Conservation (phyloP, 2,797 vertebrate genomes). For the Molossus molossus region DNA sequence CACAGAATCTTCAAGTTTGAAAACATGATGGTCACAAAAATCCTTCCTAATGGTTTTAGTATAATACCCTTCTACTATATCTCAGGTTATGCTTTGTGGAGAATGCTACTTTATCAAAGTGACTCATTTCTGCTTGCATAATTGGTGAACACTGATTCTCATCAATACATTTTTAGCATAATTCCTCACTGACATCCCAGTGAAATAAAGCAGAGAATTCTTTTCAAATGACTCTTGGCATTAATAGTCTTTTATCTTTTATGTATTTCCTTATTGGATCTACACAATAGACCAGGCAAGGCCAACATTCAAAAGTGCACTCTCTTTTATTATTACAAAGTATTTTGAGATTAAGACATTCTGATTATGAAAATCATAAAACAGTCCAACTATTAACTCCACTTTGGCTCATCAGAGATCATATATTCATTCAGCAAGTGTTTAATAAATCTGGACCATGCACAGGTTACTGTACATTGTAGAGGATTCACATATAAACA, state of each 20-base stretch:
- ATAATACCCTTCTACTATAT: background rate
- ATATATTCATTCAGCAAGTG: background rate
- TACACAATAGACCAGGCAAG: background rate
- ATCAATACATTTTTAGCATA: background rate
- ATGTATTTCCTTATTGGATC: background rate
- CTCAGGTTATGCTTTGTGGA: background rate
- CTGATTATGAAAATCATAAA: background rate
- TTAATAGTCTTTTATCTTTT: background rate
- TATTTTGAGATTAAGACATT: conserved; percentile 33
- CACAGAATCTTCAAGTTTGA: background rate
- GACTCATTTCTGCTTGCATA: background rate
- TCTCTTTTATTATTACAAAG: background rate
- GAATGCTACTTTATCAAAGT: background rate
- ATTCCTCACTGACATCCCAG: background rate
- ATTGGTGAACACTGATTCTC: background rate
- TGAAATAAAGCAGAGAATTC: background rate
- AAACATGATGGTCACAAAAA: background rate
- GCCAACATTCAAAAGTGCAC: background rate
- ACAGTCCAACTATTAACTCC: background rate
- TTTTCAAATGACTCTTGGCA: background rate
- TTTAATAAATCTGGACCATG: background rate
- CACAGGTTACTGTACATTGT: background rate
- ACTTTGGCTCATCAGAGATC: background rate
- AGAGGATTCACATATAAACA: background rate
- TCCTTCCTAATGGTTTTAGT: background rate